Evolutionary conservation across 2,113 vertebrate species (phyloP).

Genomic region (Dipodomys merriami): DNA sequence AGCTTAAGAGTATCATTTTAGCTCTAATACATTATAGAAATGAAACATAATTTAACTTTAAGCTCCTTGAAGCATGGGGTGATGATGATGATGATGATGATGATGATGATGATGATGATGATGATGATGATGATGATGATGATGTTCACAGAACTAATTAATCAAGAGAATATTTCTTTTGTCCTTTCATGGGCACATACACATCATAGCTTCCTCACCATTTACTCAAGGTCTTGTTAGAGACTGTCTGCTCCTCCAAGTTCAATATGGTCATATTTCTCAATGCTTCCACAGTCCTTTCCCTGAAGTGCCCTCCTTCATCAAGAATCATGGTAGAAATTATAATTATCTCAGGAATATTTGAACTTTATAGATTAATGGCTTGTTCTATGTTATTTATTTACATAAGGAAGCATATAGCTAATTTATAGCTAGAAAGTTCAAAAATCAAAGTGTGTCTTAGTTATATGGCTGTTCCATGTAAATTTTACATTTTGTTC

Average conservation of each 20-base stretch:
- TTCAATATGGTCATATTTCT: background rate
- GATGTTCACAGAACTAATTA: background rate
- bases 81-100: background rate
- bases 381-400: background rate
- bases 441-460: background rate
- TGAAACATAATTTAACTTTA: background rate
- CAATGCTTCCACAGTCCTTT: background rate
- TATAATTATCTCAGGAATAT: background rate
- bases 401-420: background rate
- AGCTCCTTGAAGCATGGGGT: background rate
- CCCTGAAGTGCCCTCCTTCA: background rate
- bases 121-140: background rate
- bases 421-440: background rate
- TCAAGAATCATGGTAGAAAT: background rate
- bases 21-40: background rate
- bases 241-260: background rate
- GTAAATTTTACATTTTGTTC: background rate
- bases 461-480: slow-evolving; percentile 14
- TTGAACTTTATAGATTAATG: background rate
- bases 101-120: background rate
- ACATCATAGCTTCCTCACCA: background rate
- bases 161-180: background rate
- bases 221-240: background rate
- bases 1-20: background rate
- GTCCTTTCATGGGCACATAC: background rate